Base-by-base conservation (phyloP, 2,113 vertebrate genomes). In the Phrynosoma blainvillii region DNA sequence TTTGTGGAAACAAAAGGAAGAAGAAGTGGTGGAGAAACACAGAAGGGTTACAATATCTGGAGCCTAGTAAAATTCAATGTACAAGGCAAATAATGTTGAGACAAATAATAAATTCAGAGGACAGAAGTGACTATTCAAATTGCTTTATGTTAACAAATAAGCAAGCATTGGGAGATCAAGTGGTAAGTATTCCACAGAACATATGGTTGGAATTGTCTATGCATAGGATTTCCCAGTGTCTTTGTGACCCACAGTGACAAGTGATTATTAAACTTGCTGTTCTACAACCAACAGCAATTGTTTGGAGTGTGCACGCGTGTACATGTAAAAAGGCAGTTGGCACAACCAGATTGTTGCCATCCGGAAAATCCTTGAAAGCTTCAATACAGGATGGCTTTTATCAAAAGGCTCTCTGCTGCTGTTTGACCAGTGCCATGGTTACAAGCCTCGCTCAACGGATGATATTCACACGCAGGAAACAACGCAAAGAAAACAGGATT, bases 401-500 rank as follows among this genome's bases (percentile, higher is more conserved):
- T 97, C 96, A 96, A 92, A 94, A 96, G 88, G 89, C 89, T 30
- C 91, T 93, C 88, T 16, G 36, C n/a, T 73, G 89, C 88, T 97
- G 94, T 97, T 97, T 97, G 96, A 89, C 11, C 4, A 96, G 94
- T 93, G 93, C 97, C 97, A 97, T 97, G 97, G 98, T 98, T 98
- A 99, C 98, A 1, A 95, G 90, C 90, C 84, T 95, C 87, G 68
- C 94, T 93, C 96, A 96, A 96, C 96, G 94, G 97, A 97, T 97
- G 96, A 96, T 96, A 97, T 97, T 93, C 96, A 94, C 95, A 97
- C 93, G 95, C 98, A 98, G 99, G 99, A 99, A 99, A 98, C 97
- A 96, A 97, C 95, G 97, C 97, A 96, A 96, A 98, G 98, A 99
- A 99, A 99, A 99, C 98, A 99, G 99, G 99, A 99, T 97, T 97